Evolutionary conservation across 2,888 invertebrate species (phyloP).

Genomic region (Isoperla grammatica): DNA sequence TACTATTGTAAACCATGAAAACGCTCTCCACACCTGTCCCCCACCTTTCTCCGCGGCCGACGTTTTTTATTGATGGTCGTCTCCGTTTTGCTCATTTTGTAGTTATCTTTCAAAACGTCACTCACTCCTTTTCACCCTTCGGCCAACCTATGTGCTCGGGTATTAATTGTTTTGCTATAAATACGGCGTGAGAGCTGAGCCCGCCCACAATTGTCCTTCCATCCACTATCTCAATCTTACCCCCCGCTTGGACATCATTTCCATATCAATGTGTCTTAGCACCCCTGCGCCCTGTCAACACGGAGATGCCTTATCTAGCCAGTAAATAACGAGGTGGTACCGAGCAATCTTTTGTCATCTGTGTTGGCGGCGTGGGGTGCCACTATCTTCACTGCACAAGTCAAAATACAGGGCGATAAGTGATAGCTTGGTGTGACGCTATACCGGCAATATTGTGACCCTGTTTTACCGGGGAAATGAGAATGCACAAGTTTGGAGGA

Average conservation of each 20-base stretch:
- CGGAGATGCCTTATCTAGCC: slow-evolving; percentile 6
- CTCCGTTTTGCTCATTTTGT: too few species aligned
- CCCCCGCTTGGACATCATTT: slow-evolving; percentile 11
- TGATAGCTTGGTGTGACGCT: too few species aligned
- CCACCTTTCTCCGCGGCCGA: slow-evolving; percentile 3
- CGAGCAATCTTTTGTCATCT: slow-evolving; percentile 13
- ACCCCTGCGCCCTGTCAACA: slow-evolving; percentile 16
- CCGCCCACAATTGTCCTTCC: background rate
- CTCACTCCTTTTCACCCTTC: background rate
- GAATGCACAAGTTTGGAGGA: too few species aligned
- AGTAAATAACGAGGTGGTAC: slow-evolving; percentile 6
- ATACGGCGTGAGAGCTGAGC: too few species aligned
- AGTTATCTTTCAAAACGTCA: too few species aligned
- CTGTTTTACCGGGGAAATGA: too few species aligned
- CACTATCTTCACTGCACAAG: background rate
- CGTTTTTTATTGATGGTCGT: slow-evolving; percentile 12
- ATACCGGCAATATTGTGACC: too few species aligned
- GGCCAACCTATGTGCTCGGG: background rate
- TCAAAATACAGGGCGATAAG: too few species aligned
- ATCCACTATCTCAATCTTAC: slow-evolving; percentile 4
- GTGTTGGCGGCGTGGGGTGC: slow-evolving; percentile 1
- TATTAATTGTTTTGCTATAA: too few species aligned
- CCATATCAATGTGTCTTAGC: slow-evolving; percentile 16
- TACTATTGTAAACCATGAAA: slow-evolving; percentile 27
- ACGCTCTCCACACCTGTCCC: slow-evolving; percentile 25